These are phyloP conservation scores for Falco biarmicus DNA, from an alignment of 2,797 vertebrate species.

Conservation along the genomic window DNA sequence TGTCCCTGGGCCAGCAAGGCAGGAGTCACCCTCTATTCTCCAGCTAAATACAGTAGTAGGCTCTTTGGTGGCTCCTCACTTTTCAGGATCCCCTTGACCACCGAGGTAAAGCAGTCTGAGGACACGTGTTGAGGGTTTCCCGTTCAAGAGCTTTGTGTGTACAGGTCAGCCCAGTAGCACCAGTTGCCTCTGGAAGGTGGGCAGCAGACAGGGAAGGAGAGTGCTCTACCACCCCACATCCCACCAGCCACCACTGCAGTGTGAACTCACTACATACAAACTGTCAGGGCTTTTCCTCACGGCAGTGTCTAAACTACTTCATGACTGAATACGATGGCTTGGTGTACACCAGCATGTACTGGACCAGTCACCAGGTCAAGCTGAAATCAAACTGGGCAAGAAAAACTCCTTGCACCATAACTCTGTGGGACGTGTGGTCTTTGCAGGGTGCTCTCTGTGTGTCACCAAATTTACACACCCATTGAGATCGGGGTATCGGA, in stretches of 20 bases:
- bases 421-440: not conserved
- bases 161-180: not conserved
- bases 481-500: not conserved
- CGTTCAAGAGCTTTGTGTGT: not conserved
- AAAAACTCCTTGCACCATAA: not conserved
- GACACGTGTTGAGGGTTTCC: fast-evolving
- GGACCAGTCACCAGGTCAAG: not conserved
- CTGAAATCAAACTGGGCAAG: not conserved
- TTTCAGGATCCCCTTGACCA: not conserved
- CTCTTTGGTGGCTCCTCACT: not conserved
- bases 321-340: not conserved
- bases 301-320: not conserved
- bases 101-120: not conserved
- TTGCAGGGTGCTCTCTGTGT: not conserved
- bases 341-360: not conserved
- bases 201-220: not conserved
- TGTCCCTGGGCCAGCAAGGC: not conserved
- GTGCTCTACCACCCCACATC: not conserved
- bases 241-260: not conserved
- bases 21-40: not conserved
- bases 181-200: not conserved
- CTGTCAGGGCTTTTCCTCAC: not conserved
- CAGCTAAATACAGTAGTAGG: not conserved
- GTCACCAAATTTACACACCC: not conserved
- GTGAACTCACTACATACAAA: not conserved